A percentile compares a stretch with the other conserved stretches of the same genome.
phyloP scores from a whole-genome alignment of 2,888 invertebrate genomes.

The Xylocampa areola region DNA sequence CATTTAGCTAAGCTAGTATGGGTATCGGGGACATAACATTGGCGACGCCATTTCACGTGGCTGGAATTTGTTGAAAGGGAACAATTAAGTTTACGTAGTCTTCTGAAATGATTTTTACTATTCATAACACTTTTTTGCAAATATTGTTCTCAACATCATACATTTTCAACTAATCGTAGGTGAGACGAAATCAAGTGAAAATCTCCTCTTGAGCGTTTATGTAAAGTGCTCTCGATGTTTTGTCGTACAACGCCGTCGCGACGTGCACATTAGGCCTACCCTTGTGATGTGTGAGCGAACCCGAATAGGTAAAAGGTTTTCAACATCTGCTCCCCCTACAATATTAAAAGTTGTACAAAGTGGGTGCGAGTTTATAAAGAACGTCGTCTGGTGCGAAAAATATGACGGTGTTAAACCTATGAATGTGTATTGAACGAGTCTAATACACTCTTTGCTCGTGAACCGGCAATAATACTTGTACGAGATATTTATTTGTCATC shows the following conservation, averaged over 20 bases:
- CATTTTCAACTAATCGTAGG: constrained; percentile 32
- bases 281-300: constrained; percentile 69
- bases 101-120: neutral
- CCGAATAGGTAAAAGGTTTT: constrained; percentile 78
- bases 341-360: constrained; percentile 81
- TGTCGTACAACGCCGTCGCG: constrained; percentile 61
- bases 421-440: constrained; percentile 55
- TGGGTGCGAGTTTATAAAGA: constrained; percentile 79
- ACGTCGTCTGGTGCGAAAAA: constrained; percentile 52
- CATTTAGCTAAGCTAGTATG: constrained; percentile 43
- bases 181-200: constrained; percentile 68
- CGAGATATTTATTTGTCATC: constrained; percentile 51
- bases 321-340: constrained; percentile 83
- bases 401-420: constrained; percentile 49
- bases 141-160: constrained; percentile 9
- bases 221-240: constrained; percentile 70
- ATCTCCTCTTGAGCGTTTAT: constrained; percentile 67
- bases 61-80: constrained; percentile 1
- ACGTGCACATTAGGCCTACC: constrained; percentile 72
- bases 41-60: constrained; percentile 15
- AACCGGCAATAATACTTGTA: constrained; percentile 56
- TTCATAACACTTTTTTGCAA: neutral
- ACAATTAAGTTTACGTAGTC: neutral
- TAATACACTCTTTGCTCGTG: constrained; percentile 60
- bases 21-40: constrained; percentile 32